Percentiles rank a stretch among this genome's conserved stretches.
Conservation (phyloP, 2,797 vertebrate species). For the Novumbra hubbsi region DNA sequence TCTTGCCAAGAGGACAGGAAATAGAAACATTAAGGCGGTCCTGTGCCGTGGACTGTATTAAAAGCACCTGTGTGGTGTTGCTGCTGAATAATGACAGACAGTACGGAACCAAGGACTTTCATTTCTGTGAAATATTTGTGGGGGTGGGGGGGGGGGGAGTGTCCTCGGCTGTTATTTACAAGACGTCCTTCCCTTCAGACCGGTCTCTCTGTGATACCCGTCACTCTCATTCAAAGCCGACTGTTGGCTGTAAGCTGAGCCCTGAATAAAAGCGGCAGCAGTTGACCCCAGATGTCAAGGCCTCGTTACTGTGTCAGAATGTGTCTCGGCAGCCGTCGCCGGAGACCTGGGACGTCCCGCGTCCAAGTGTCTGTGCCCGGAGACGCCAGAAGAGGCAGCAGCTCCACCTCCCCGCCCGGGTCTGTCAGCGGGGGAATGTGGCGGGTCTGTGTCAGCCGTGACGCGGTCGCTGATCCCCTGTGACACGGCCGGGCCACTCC, state of each 20-base stretch:
- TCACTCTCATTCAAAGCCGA: background rate
- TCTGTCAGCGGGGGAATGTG: conserved; percentile 43
- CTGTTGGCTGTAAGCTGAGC: conserved; percentile 29
- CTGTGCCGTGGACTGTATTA: conserved; percentile 11
- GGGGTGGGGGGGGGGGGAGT: background rate
- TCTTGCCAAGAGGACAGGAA: background rate
- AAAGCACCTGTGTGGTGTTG: conserved; percentile 25
- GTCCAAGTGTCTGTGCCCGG: conserved; percentile 6
- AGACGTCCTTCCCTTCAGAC: background rate
- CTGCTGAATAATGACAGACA: conserved; percentile 26
- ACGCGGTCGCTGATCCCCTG: conserved; percentile 41
- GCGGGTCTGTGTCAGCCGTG: conserved; percentile 37
- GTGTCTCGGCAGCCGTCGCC: conserved; percentile 1
- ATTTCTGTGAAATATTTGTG: conserved; percentile 51
- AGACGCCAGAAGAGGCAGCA: conserved; percentile 32
- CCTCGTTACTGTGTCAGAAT: conserved; percentile 14
- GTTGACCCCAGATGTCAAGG: conserved; percentile 24
- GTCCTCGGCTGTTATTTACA: background rate
- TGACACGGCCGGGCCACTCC: conserved; percentile 5
- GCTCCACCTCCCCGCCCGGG: background rate
- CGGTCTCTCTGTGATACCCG: background rate
- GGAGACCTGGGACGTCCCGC: background rate
- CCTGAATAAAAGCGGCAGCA: conserved; percentile 27
- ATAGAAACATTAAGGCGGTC: background rate
- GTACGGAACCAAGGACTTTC: conserved; percentile 14